Percentiles rank a stretch among this genome's conserved stretches.
These are phyloP conservation scores for Drosophila borealis DNA, from an alignment of 2,888 invertebrate species.

Conservation along the genomic window DNA sequence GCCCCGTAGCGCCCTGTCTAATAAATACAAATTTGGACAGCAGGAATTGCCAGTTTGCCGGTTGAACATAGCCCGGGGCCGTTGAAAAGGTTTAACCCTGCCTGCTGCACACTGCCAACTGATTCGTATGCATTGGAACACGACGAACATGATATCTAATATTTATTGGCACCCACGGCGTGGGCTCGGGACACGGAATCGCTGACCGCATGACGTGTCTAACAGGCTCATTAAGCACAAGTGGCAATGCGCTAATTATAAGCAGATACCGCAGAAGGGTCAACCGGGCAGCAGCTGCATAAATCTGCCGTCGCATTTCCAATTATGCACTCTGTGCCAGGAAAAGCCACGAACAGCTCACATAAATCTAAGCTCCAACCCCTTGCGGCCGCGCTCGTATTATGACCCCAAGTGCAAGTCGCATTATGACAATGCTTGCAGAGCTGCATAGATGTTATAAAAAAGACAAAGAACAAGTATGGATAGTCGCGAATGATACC, in stretches of 20 bases:
- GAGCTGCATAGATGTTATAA: constrained; percentile 18
- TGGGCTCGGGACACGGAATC: constrained; percentile 25
- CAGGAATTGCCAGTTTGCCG: constrained; percentile 63
- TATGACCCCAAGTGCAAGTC: constrained; percentile 61
- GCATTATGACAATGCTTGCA: constrained; percentile 69
- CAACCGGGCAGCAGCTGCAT: constrained; percentile 43
- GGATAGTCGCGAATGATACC: not conserved
- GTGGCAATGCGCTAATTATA: constrained; percentile 83
- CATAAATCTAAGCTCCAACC: constrained; percentile 66
- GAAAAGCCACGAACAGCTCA: constrained; percentile 36
- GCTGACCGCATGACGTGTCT: constrained; percentile 66
- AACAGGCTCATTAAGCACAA: constrained; percentile 83
- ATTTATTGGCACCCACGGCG: constrained; percentile 68
- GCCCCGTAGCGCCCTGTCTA: constrained; percentile 73
- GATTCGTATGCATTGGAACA: constrained; percentile 8
- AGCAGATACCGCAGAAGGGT: constrained; percentile 50
- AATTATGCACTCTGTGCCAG: constrained; percentile 73
- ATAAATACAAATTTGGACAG: constrained; percentile 80
- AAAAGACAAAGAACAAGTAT: constrained; percentile 19
- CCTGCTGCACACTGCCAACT: constrained; percentile 4
- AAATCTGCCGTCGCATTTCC: constrained; percentile 65
- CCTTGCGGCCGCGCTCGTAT: constrained; percentile 22
- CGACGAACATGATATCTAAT: constrained; percentile 52
- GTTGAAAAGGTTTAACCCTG: constrained; percentile 25
- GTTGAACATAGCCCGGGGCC: constrained; percentile 23